Percentiles rank a stretch among this genome's conserved stretches.
Evolutionary conservation across 2,113 vertebrate species (phyloP).

Genomic region (Glaucidium brasilianum): DNA sequence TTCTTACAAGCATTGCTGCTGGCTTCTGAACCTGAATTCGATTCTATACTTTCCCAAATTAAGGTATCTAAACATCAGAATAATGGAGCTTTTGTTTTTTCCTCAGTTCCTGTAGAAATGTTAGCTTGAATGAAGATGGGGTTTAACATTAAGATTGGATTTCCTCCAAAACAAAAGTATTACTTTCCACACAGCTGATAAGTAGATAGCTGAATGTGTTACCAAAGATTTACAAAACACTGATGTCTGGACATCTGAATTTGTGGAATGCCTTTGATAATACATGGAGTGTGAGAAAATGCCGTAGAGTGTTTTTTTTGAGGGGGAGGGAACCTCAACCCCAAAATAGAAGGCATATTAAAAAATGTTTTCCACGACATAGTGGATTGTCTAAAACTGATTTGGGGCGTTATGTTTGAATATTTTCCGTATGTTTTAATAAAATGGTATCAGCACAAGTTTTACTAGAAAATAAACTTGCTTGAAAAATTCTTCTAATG

Average conservation of each 20-base stretch:
- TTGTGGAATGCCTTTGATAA: not conserved
- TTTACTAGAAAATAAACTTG: not conserved
- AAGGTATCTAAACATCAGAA: not conserved
- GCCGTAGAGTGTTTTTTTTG: not conserved
- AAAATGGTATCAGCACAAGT: not conserved
- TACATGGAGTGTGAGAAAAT: not conserved
- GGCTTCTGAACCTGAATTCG: not conserved
- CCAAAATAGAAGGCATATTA: not conserved
- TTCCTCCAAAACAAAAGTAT: not conserved
- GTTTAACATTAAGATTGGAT: not conserved
- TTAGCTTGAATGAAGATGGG: not conserved
- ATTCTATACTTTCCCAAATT: not conserved
- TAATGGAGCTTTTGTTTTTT: not conserved
- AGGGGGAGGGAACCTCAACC: fast-evolving
- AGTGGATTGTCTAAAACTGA: not conserved
- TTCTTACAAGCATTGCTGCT: not conserved
- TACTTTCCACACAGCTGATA: not conserved
- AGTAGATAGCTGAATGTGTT: not conserved
- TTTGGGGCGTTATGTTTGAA: not conserved
- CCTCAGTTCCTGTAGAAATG: not conserved
- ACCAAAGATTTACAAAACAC: not conserved
- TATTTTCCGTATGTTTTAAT: not conserved
- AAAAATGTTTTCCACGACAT: not conserved
- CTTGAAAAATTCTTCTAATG: not conserved
- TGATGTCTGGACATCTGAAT: not conserved